Evolutionary conservation across 2,888 invertebrate species (phyloP).

Genomic region (Geophilus truncorum): DNA sequence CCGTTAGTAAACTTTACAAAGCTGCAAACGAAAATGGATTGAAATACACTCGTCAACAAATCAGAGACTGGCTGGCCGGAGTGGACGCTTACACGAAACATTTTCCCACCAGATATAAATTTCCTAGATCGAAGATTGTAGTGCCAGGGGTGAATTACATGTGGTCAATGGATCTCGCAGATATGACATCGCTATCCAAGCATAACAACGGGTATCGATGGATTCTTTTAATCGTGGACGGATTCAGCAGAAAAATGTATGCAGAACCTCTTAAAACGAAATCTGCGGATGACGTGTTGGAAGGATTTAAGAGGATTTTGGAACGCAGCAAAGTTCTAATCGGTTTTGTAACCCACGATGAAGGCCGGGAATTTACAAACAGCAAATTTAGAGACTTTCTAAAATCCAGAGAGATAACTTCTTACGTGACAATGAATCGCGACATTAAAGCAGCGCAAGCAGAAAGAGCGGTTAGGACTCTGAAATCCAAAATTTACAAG

Average conservation of each 20-base stretch:
- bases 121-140: not conserved
- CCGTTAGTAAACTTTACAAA: not conserved
- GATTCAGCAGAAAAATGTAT: not conserved
- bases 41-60: not conserved
- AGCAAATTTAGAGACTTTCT: no score
- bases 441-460: no score
- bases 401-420: no score
- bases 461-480: no score
- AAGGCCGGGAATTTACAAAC: no score
- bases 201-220: not conserved
- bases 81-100: not conserved
- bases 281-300: not conserved
- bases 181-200: not conserved
- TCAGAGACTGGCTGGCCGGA: not conserved
- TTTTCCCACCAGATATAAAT: not conserved
- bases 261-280: not conserved
- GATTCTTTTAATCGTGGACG: not conserved
- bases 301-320: not conserved
- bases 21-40: not conserved
- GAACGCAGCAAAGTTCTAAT: not conserved
- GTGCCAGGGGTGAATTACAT: not conserved
- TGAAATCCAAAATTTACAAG: no score
- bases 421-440: no score
- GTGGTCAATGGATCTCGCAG: not conserved
- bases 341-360: no score